Percentiles rank a stretch among this genome's conserved stretches.
Evolutionary conservation across 1,140 invertebrate genomes (phyloP).

Genomic region (Zophobas atratus): DNA sequence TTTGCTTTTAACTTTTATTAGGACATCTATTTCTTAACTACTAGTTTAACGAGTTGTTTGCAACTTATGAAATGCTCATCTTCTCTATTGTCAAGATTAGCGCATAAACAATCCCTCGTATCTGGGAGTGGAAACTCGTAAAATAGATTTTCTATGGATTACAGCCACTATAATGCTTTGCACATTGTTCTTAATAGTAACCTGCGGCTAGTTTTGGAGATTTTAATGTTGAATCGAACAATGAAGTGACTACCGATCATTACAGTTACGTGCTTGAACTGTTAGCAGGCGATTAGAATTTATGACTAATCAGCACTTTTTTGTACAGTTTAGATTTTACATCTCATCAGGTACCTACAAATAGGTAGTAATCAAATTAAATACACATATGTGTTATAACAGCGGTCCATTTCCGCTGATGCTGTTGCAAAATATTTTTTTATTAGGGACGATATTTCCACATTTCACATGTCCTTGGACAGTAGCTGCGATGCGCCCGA

Average conservation of each 20-base stretch:
- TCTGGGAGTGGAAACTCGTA: conserved; percentile 51
- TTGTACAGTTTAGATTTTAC: no score
- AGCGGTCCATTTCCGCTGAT: no score
- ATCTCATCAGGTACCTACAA: no score
- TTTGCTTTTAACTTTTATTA: conserved; percentile 48
- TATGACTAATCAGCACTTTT: neutral
- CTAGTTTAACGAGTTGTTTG: conserved; percentile 48
- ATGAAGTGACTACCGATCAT: conserved; percentile 41
- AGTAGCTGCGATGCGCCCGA: no score
- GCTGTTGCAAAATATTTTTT: no score
- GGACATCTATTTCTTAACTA: conserved; percentile 50
- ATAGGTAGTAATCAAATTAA: no score
- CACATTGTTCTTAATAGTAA: conserved; percentile 48
- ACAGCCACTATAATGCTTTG: conserved; percentile 45
- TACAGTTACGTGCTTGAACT: conserved; percentile 32
- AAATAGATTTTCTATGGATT: conserved; percentile 50
- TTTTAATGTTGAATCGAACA: conserved; percentile 40
- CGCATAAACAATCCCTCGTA: conserved; percentile 29
- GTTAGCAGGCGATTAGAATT: conserved; percentile 12
- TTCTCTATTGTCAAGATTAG: conserved; percentile 40
- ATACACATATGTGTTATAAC: no score
- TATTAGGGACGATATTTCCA: no score
- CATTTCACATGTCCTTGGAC: no score
- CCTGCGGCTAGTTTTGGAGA: conserved; percentile 39
- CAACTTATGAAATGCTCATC: conserved; percentile 46